These are phyloP conservation scores for Caenorhabditis sp. DNA, from an alignment of 2,888 invertebrate genomes.

Conservation along the genomic window DNA sequence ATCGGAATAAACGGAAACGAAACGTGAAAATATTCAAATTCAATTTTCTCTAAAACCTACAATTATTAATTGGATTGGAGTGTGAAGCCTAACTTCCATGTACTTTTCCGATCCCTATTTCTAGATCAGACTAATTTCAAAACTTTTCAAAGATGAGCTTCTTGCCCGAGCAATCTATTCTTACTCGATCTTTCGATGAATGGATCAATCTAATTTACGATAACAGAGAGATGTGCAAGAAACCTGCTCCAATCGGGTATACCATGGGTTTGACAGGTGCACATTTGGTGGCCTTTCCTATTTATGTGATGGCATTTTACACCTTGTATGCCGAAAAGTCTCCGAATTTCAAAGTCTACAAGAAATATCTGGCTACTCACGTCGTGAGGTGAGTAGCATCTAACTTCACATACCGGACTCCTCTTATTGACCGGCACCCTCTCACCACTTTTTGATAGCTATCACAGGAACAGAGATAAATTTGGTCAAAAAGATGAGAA, in stretches of 20 bases:
- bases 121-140: neutral
- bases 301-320: slow-evolving; percentile 51
- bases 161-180: slow-evolving; percentile 42
- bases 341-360: slow-evolving; percentile 45
- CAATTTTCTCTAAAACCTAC: slow-evolving; percentile 8
- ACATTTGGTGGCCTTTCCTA: slow-evolving; percentile 56
- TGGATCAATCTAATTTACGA: slow-evolving; percentile 54
- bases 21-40: slow-evolving; percentile 10
- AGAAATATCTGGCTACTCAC: slow-evolving; percentile 49
- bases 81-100: neutral
- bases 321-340: slow-evolving; percentile 48
- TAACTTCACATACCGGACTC: too few species aligned
- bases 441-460: neutral
- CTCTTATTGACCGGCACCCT: too few species aligned
- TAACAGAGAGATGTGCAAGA: slow-evolving; percentile 47
- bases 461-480: too few species aligned
- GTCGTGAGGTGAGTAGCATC: slow-evolving; percentile 18
- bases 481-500: too few species aligned
- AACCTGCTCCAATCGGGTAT: slow-evolving; percentile 45
- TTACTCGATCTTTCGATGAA: slow-evolving; percentile 37
- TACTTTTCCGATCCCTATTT: slow-evolving; percentile 12
- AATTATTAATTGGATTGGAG: slow-evolving; percentile 15
- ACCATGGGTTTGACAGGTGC: slow-evolving; percentile 39
- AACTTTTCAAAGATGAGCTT: slow-evolving; percentile 37
- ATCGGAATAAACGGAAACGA: neutral